Conservation (phyloP, 2,888 invertebrate genomes). For the Drosophila nigricruria region DNA sequence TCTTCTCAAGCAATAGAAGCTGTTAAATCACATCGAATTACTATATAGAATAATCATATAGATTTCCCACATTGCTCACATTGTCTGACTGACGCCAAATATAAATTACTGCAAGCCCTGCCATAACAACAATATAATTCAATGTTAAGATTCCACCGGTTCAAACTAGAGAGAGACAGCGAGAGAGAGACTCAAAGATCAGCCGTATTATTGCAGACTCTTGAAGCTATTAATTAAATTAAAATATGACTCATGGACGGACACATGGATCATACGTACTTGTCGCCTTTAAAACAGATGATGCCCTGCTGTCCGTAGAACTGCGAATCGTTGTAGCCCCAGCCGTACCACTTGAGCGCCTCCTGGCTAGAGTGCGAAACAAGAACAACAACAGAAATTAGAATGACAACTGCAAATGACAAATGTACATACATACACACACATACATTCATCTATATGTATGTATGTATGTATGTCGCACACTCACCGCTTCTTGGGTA, state of each 20-base stretch:
- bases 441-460: background rate
- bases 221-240: constrained; percentile 3
- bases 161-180: background rate
- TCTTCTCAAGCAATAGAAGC: no score
- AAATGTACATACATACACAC: background rate
- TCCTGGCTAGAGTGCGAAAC: constrained; percentile 89
- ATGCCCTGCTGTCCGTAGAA: constrained; percentile 90
- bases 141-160: background rate
- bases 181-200: background rate
- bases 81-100: no score
- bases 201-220: background rate
- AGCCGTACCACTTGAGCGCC: constrained; percentile 98
- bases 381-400: background rate
- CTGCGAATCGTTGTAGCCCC: constrained; percentile 99
- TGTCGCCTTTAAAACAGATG: constrained; percentile 92
- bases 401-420: constrained; percentile 10
- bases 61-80: background rate
- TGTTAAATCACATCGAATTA: no score
- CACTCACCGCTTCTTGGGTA: constrained; percentile 83
- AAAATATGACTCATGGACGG: constrained; percentile 1
- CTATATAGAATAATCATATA: no score
- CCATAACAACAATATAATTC: background rate
- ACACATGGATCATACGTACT: constrained; percentile 86
- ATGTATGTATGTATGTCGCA: background rate
- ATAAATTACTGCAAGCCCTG: background rate